Base-by-base conservation (phyloP, 2,113 vertebrate genomes). In the Pseudorhombus dupliciocellatus region DNA sequence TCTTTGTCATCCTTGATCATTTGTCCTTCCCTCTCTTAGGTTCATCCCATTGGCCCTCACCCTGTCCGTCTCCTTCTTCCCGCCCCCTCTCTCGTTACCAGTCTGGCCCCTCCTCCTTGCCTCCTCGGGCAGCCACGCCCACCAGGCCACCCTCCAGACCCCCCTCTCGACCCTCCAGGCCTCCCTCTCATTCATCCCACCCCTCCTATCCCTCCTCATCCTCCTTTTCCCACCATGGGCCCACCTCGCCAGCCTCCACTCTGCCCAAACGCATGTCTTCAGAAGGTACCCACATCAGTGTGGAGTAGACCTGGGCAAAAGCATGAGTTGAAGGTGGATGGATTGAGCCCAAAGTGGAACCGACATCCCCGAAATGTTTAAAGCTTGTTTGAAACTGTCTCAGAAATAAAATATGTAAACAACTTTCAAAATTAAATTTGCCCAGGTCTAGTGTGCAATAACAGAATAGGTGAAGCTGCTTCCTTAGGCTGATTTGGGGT, bases 251-350 rank as follows among this genome's bases (percentile, higher is more conserved):
- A 93, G 95, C 94, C 94, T 96, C 96, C 94, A 95, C 95, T 95
- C 93, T 97, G 95, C 97, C 96, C 95, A 98, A 97, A 97, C 97
- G 95, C 96, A 97, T 98, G 95, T 97, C 97, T 94, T 96, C 96
- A 94, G 97, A 99, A 99, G 97, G 97, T 99, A 99, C 95, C 91
- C 95, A 95, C 87, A 83, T 79, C 67, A 77, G 73, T 88, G 87
- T 87, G 89, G 89, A 84, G 85, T 83, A 82, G 87, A 89, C 81
- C 87, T 89, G 90, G 84, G 88, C 88, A 88, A 88, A 67, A n/a
- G 72, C 81, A 81, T 61, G 34, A 79, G 50, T 77, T 84, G 81
- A 88, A 81, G 77, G 77, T 78, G 79, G 79, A 84, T 61, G 70
- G 58, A 70, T 73, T 78, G 22, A 66, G 57, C 21, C 70, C 22